Conservation (phyloP, 2,797 vertebrate species). For the Propithecus deckenii region DNA sequence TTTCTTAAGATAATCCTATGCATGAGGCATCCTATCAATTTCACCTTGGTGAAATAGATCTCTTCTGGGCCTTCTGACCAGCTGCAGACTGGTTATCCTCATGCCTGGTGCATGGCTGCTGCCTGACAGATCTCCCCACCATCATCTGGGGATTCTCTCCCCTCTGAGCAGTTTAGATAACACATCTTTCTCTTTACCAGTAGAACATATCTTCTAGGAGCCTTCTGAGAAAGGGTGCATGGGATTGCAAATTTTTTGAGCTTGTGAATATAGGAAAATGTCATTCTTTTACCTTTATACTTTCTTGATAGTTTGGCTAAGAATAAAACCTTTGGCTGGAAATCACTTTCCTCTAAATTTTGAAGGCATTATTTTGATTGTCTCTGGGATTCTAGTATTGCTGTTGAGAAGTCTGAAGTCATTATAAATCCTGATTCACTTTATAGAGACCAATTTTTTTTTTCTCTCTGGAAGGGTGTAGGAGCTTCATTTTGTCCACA, state of each 20-base stretch:
- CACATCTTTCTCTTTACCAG: background rate
- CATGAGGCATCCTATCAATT: fast-evolving
- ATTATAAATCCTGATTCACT: background rate
- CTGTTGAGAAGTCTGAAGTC: background rate
- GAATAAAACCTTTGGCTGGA: background rate
- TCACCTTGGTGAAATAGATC: background rate
- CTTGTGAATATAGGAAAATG: background rate
- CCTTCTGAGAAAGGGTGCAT: background rate
- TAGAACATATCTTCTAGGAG: background rate
- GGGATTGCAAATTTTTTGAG: background rate
- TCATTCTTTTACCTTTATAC: background rate
- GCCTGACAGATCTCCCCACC: background rate
- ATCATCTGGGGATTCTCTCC: background rate
- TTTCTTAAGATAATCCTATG: background rate
- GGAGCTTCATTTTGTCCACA: background rate
- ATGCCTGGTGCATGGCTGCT: background rate
- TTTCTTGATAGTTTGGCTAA: background rate
- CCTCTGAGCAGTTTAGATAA: background rate
- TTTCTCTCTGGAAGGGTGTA: background rate
- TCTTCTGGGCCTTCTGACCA: background rate
- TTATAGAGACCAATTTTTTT: background rate
- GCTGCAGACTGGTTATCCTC: background rate
- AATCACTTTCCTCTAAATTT: background rate
- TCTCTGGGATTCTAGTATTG: background rate
- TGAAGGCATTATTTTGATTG: background rate